These are phyloP conservation scores for Zygaena filipendulae DNA, from an alignment of 2,888 invertebrate species.

Conservation along the genomic window DNA sequence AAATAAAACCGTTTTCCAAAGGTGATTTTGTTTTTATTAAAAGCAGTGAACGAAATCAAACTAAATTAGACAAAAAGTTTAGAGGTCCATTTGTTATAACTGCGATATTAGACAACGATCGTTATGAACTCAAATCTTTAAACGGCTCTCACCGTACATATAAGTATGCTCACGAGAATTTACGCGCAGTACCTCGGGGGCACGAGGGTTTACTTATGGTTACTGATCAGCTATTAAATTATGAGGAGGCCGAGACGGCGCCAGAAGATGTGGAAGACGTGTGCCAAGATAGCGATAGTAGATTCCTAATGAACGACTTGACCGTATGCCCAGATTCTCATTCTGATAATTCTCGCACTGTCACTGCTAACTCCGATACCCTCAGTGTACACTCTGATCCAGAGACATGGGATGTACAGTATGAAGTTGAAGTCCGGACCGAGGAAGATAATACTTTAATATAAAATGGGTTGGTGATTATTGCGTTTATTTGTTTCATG, in stretches of 20 bases:
- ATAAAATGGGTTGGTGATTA: too few species aligned
- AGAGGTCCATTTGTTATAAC: constrained; percentile 13
- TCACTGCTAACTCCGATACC: constrained; percentile 5
- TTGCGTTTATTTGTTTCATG: too few species aligned
- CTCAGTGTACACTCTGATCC: constrained; percentile 4
- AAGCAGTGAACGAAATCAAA: constrained; percentile 15
- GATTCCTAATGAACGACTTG: too few species aligned
- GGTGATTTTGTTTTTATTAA: constrained; percentile 17
- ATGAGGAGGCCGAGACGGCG: constrained; percentile 7
- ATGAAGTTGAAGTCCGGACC: too few species aligned
- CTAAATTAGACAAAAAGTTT: constrained; percentile 16
- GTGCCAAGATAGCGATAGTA: not conserved
- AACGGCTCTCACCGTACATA: constrained; percentile 9
- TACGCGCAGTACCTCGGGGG: constrained; percentile 1
- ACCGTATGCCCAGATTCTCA: constrained; percentile 2
- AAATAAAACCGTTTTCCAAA: constrained; percentile 8
- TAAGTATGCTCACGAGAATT: constrained; percentile 17
- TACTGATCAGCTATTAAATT: not conserved
- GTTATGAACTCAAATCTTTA: constrained; percentile 13
- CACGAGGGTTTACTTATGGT: constrained; percentile 6
- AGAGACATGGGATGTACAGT: too few species aligned
- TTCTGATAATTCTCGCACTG: constrained; percentile 2
- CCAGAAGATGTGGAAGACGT: too few species aligned
- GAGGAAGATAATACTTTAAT: too few species aligned
- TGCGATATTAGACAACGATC: constrained; percentile 12